These are phyloP conservation scores for Mallotus villosus DNA, from an alignment of 2,797 vertebrate species.

Conservation along the genomic window DNA sequence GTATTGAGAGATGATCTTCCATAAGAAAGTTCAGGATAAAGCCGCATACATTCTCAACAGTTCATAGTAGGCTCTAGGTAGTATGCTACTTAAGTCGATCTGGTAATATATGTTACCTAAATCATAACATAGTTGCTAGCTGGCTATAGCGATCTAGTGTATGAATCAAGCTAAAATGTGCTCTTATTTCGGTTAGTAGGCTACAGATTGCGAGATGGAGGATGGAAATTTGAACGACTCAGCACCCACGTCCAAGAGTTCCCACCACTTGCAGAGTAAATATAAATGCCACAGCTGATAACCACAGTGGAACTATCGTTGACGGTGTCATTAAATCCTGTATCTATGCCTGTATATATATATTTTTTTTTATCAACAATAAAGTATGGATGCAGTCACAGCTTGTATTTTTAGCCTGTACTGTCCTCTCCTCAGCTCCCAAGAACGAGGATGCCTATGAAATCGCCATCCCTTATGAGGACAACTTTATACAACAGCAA, in stretches of 20 bases:
- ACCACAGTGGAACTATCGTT: neutral
- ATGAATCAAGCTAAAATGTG: neutral
- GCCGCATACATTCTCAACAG: no score
- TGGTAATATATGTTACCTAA: no score
- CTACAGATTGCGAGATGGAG: constrained; percentile 58
- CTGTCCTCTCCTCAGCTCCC: constrained; percentile 66
- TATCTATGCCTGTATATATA: neutral
- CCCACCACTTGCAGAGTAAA: constrained; percentile 77
- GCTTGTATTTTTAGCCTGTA: neutral
- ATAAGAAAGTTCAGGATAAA: no score
- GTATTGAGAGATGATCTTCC: no score
- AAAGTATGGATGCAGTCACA: neutral
- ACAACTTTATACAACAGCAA: constrained; percentile 81
- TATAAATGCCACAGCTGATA: neutral
- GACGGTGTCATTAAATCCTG: neutral
- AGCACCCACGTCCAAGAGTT: constrained; percentile 66
- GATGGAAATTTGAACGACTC: constrained; percentile 70
- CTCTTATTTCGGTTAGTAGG: neutral
- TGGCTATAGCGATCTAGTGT: neutral
- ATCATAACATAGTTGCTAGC: neutral
- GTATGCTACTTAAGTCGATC: no score
- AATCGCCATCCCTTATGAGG: constrained; percentile 82
- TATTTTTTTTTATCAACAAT: neutral
- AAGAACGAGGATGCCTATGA: constrained; percentile 84
- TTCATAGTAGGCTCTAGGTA: no score